Evolutionary conservation across 2,888 invertebrate species (phyloP), one percentile per base, ranked within the genome.

Genomic region (Epistrophella euchroma): DNA sequence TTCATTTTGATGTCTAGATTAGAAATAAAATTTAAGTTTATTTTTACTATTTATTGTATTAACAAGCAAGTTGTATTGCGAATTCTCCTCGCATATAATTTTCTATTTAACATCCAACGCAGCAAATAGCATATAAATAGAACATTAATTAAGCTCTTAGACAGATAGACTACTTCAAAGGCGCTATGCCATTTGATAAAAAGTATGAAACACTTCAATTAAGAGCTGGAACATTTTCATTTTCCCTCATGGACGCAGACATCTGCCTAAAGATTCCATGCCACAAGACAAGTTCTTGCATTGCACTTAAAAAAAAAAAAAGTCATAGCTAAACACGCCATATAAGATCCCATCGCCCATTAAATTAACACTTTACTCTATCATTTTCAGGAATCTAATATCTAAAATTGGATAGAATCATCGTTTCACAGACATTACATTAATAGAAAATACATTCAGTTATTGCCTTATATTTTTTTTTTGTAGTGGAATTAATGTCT

Each of bases 381-480:
- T 80, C 85, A 56, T 28, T 76, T 66, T 17, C 45, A 47, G 47
- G 45, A 22, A 85, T 85, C 80, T 76, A 47, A 62, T 17, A 85
- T 85, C 80, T 76, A 47, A 62, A 80, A 80, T 80, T 76, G 80
- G 58, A 84, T 28, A 84, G 17, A 17, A 66, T 22, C 40, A 40
- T 60, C 45, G 2, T 56, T 32, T 52, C 50, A 55, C 7, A 52
- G 25, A 52, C 13, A 25, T 52, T 15, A 52, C 13, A 15, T 52
- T 52, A 25, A 52, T 52, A 25, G 50, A 52, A 52, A 52, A 52
- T 25, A 52, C 15, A 25, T 15, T 52, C 15, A 2, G 52, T 4
- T 15, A 52, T n/a, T 52, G 15, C 50, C 22, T 50, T 17, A 47
- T 25, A 22, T 52, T 22, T 13, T 52, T 17, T 7, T 11, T 13